Base-by-base conservation (phyloP, 92 coral and sea anemone genomes). In the Siderastrea radians region DNA sequence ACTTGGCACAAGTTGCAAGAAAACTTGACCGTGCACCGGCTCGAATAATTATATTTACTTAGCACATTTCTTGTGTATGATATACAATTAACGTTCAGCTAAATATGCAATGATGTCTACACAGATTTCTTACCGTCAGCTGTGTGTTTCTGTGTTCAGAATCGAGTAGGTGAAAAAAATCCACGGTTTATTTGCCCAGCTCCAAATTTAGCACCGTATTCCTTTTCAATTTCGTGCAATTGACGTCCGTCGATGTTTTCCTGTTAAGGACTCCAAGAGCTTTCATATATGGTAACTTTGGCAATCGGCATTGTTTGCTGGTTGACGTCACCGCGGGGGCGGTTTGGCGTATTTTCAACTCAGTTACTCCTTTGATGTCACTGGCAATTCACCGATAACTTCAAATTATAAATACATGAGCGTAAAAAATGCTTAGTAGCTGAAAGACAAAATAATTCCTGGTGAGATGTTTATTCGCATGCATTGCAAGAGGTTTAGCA, bases 261-360 rank as follows among this genome's bases (percentile, higher is more conserved):
- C 51, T 14, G 9, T 52, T 19, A 9, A 52, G 53, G 74, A 70
- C 66, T 55, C 53, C 14, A 4, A 48, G 17, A 70, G 74, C 62
- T 57, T 16, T 50, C 43, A 19, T 68, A 44, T 44, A 60, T 47
- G 52, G 13, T 46, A 70, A 68, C 8, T 19, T 57, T n/a, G 59
- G 68, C 59, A 68, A 70, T 80, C 45, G 16, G 16, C n/a, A 52
- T 53, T 81, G 85, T 68, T 14, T 71, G 54, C 16, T 26, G 3
- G 5, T n/a, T 0, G 45, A 12, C 78, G 86, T 82, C 86, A 82
- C 57, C 7, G 86, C 86, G 86, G 64, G 53, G 86, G 86, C 78
- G 78, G 77, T 47, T 16, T 71, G 51, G 17, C n/a, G 50, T 5
- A 19, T 9, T 69, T 63, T 69, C 15, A 69, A 82, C 16, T 71